Conservation (phyloP, 2,797 vertebrate genomes). For the Scolopax bukidnonensis region DNA sequence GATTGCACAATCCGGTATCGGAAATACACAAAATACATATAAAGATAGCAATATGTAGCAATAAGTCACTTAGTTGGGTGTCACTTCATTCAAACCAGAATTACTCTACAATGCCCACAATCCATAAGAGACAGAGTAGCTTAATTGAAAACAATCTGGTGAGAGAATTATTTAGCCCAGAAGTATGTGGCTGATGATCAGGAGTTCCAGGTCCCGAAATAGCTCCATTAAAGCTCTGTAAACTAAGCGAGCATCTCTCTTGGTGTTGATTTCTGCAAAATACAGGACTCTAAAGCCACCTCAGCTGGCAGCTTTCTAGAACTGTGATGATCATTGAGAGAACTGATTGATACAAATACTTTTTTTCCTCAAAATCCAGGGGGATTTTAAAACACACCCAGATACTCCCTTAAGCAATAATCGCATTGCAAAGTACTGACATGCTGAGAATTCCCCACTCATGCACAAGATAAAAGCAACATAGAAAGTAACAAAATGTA, state of each 20-base stretch:
- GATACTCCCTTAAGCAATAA: not conserved
- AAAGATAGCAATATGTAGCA: not conserved
- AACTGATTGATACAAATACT: not conserved
- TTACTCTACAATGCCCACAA: not conserved
- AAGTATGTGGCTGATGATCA: not conserved
- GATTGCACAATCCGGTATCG: not conserved
- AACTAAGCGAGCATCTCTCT: not conserved
- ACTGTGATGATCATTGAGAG: not conserved
- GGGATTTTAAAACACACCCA: not conserved
- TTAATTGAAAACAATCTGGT: conserved; percentile 25
- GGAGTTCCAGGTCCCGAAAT: conserved; percentile 12
- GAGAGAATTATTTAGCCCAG: conserved; percentile 15
- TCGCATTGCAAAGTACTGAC: not conserved
- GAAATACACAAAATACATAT: not conserved
- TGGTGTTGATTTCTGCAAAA: not conserved
- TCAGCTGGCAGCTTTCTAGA: not conserved
- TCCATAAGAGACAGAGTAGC: not conserved
- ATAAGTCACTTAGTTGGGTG: not conserved
- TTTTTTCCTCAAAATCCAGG: not conserved
- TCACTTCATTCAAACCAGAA: conserved; percentile 11
- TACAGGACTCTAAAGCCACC: not conserved
- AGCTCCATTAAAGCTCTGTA: conserved; percentile 1
- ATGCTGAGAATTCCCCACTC: not conserved
- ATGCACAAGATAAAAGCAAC: not conserved
- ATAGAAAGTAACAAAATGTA: not conserved